Conservation (phyloP, 2,888 invertebrate species). For the Yponomeuta sedellus region DNA sequence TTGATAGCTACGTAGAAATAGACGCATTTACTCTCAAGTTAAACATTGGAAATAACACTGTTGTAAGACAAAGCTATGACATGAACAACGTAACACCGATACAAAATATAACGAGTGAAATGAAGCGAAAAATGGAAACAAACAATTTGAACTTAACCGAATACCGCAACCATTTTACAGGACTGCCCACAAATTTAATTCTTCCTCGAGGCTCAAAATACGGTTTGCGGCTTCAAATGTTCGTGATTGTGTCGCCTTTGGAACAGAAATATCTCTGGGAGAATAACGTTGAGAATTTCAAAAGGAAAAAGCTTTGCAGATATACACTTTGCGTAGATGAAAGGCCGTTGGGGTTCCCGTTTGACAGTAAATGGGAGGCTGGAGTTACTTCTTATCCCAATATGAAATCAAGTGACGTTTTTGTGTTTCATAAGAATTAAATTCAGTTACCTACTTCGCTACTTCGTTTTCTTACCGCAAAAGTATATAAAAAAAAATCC, state of each 20-base stretch:
- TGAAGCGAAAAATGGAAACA: background rate
- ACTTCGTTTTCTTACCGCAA: background rate
- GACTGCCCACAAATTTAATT: conserved; percentile 28
- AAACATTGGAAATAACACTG: conserved; percentile 13
- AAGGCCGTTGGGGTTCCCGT: conserved; percentile 76
- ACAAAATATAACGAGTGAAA: background rate
- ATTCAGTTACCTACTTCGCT: background rate
- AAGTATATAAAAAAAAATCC: background rate
- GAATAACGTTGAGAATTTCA: conserved; percentile 12
- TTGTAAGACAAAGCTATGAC: background rate
- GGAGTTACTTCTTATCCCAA: conserved; percentile 71
- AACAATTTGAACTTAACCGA: conserved; percentile 1
- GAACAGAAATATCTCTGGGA: conserved; percentile 1
- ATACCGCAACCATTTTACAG: conserved; percentile 2
- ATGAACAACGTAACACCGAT: background rate
- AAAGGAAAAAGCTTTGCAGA: conserved; percentile 39
- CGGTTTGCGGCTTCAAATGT: conserved; percentile 57
- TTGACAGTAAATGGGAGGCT: conserved; percentile 73
- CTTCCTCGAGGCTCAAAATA: conserved; percentile 69
- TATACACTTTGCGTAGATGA: conserved; percentile 49
- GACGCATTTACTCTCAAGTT: conserved; percentile 7
- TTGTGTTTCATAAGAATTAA: conserved; percentile 61
- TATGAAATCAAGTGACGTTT: conserved; percentile 69
- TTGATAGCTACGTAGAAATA: conserved; percentile 9
- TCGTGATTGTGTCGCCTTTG: conserved; percentile 45